Evolutionary conservation across 2,888 invertebrate species (phyloP), one percentile per base, ranked within the genome.

Genomic region (Tuberolachnus salignus): DNA sequence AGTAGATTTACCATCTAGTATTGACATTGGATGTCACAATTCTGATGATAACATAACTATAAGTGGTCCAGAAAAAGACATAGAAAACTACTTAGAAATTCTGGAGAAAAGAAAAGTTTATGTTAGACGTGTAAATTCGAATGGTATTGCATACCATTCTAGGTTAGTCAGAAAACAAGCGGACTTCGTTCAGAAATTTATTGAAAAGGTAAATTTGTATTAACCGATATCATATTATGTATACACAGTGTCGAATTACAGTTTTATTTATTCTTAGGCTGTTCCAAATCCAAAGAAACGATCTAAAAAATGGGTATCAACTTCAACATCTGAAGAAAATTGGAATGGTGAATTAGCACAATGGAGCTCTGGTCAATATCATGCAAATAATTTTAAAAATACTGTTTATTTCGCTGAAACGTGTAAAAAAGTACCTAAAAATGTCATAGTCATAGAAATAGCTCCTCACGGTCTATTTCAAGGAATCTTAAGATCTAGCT

Each of bases 11-110:
- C 92, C 92, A 0, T 86, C 88, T 23, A 88, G 89, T 44, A 90
- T 93, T 26, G 90, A 90, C 82, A 89, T 92, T 0, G 92, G 94
- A 14, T 94, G 94, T 84, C 93, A 93, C 86, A 94, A 94, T 84
- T 90, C 92, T 1, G 87, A 89, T 6, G 91, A 91, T 81, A 92
- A 92, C 55, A 90, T 92, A 70, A 94, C 94, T 0, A 89, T 94
- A 78, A 93, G 93, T 4, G 94, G 94, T 0, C 92, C 92, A 0
- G 87, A 88, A 1, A 89, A 89, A 42, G 87, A 87, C 13, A 89
- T 92, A 86, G 86, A 87, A 73, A 85, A 86, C 26, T 91, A 91
- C 82, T 89, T 92, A 0, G 87, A 86, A 75, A 83, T 87, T 80
- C 83, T 90, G n/a, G 87, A 88, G 84, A 84, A 83, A 34, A 80